These are phyloP conservation scores for Centropus unirufus DNA, from an alignment of 2,113 vertebrate genomes.

Conservation along the genomic window DNA sequence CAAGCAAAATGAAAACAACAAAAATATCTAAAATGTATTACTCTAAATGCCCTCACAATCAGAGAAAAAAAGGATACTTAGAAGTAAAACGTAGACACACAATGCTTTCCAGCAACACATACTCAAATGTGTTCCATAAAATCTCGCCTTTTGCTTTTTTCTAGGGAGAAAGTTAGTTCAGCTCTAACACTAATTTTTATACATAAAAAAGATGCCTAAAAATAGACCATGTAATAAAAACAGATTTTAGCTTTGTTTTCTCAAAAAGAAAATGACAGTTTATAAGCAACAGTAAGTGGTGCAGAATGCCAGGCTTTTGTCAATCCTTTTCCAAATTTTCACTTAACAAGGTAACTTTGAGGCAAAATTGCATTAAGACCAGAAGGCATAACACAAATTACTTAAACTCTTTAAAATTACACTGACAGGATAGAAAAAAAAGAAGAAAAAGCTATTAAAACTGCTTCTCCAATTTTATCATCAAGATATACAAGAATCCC, in stretches of 20 bases:
- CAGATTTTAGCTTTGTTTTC: background rate
- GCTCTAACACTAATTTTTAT: background rate
- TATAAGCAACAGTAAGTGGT: background rate
- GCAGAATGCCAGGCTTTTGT: background rate
- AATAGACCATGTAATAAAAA: background rate
- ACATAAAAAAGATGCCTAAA: background rate
- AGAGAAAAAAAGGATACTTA: background rate
- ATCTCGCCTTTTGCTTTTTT: background rate
- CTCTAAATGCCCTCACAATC: background rate
- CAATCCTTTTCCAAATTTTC: background rate
- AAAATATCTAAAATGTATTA: background rate
- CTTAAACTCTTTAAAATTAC: background rate
- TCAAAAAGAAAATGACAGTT: background rate
- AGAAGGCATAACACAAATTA: background rate
- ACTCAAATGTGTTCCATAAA: background rate
- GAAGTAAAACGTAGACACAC: background rate
- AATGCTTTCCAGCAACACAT: background rate
- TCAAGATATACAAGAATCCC: background rate
- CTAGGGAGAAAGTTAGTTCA: background rate
- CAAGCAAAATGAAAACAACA: background rate
- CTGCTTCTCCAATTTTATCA: background rate
- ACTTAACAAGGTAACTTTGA: background rate
- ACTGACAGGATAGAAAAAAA: background rate
- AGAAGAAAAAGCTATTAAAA: background rate
- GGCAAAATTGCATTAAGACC: background rate